Evolutionary conservation across 53 echinoderm and acorn worm genomes (phyloP), one percentile per base, ranked within the genome.

Genomic region (Mesocentrotus franciscanus): DNA sequence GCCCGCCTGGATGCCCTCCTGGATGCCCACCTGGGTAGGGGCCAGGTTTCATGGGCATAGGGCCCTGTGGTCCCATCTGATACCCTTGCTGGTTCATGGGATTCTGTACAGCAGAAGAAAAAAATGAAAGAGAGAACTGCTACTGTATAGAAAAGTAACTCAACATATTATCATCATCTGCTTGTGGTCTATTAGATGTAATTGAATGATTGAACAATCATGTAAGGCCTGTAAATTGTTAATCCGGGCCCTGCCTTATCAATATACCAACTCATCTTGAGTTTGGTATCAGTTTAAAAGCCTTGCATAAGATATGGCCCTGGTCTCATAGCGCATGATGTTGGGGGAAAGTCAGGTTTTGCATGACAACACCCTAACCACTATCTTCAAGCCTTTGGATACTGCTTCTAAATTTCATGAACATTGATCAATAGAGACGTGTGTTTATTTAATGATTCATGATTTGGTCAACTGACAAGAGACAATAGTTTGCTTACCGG

Each of bases 31-130:
- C 81, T 5, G 98, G 97, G 93, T 96, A 97, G 84, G 97, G 91
- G 34, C 95, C 96, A 18, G 91, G 94, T 83, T 95, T 92, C 96
- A 96, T 96, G 18, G 96, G 96, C 78, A 95, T 95, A 32, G 96
- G 97, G 64, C 97, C 95, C 89, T 97, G 97, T 0, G 97, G 96
- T 71, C 92, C 92, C 95, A 95, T 95, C 92, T 96, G 97, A 16
- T 96, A 96, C 26, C 92, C 93, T 85, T 95, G 96, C 92, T 97
- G 95, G 92, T 97, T 97, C 85, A 96, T 93, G 89, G 57, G 85
- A 74, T 71, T 92, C 83, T 66, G 33, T 59, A 58, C 84, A 93
- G 24, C 6, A 36, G 72, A 85, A 85, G 49, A n/a, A 49, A 92
- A 92, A 27, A n/a, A 61, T 9, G 13, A 62, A 8, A 9, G 9